phyloP scores from a whole-genome alignment of 2,888 invertebrate genomes.

The Amblyjoppa proteus region DNA sequence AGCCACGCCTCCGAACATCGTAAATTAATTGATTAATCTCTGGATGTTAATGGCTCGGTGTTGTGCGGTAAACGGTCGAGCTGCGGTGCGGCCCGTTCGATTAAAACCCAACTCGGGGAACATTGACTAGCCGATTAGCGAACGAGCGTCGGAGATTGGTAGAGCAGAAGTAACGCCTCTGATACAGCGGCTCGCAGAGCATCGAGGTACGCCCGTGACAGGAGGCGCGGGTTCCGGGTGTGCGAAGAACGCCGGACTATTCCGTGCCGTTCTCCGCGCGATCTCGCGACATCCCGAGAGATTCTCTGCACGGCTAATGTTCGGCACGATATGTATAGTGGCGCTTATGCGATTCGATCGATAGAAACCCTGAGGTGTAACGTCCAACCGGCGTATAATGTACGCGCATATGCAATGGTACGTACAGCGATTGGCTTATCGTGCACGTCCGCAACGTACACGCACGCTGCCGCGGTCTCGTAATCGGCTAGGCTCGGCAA shows the following conservation, averaged over 20 bases:
- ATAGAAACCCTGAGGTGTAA: constrained; percentile 49
- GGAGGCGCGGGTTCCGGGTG: background rate
- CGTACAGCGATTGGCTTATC: constrained; percentile 46
- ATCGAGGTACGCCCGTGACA: background rate
- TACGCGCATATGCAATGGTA: constrained; percentile 3
- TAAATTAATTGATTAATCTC: constrained; percentile 5
- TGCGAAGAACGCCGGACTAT: constrained; percentile 27
- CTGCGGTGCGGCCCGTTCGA: background rate
- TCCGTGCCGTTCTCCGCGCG: constrained; percentile 30
- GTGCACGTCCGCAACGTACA: constrained; percentile 38
- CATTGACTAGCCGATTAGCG: constrained; percentile 4
- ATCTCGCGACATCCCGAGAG: constrained; percentile 38
- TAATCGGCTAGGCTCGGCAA: constrained; percentile 2
- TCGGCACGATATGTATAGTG: constrained; percentile 42
- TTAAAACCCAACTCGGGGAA: background rate
- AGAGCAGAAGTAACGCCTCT: constrained; percentile 8
- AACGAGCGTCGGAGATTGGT: constrained; percentile 2
- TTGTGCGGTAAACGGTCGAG: background rate
- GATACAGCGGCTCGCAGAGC: background rate
- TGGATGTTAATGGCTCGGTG: background rate
- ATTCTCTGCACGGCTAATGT: constrained; percentile 63
- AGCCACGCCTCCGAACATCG: constrained; percentile 1
- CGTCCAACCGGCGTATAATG: background rate
- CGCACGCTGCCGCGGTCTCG: constrained; percentile 27
- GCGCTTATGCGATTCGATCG: constrained; percentile 57